phyloP scores from a whole-genome alignment of 1,140 invertebrate genomes.

The Kradibia gibbosae region DNA sequence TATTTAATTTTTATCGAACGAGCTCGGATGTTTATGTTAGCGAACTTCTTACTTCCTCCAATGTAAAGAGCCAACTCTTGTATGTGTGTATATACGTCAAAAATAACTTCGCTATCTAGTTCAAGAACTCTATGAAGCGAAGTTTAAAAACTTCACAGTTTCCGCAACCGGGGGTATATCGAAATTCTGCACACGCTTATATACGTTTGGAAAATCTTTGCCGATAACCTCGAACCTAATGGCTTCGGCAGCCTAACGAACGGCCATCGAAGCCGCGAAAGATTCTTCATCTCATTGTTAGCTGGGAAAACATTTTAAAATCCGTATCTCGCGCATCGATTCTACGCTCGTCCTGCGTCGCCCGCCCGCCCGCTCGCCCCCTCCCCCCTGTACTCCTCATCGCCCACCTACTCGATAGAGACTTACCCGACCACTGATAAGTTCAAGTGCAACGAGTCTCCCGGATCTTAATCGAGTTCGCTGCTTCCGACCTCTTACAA shows the following conservation, averaged over 20 bases:
- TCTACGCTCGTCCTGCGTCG: background rate
- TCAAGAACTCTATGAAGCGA: background rate
- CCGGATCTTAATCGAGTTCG: slow-evolving; percentile 34
- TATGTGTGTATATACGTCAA: background rate
- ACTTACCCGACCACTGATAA: background rate
- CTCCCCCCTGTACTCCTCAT: background rate
- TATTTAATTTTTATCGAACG: background rate
- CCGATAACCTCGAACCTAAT: slow-evolving; percentile 34
- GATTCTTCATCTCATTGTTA: background rate
- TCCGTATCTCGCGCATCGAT: background rate
- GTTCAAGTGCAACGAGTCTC: slow-evolving; percentile 12
- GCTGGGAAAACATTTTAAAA: background rate
- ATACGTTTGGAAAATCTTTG: slow-evolving; percentile 4
- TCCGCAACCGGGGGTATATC: background rate
- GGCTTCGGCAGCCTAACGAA: slow-evolving; percentile 32
- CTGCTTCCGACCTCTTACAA: background rate
- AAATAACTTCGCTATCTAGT: slow-evolving; percentile 11
- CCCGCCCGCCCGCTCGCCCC: background rate
- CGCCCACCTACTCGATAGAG: background rate
- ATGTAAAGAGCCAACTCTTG: background rate
- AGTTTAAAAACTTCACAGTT: slow-evolving; percentile 30
- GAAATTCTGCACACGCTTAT: background rate
- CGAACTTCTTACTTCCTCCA: slow-evolving; percentile 1
- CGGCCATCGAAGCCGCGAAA: background rate
- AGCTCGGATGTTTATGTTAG: background rate